These are phyloP conservation scores for Castor canadensis DNA, from an alignment of 2,113 vertebrate species.

Conservation along the genomic window DNA sequence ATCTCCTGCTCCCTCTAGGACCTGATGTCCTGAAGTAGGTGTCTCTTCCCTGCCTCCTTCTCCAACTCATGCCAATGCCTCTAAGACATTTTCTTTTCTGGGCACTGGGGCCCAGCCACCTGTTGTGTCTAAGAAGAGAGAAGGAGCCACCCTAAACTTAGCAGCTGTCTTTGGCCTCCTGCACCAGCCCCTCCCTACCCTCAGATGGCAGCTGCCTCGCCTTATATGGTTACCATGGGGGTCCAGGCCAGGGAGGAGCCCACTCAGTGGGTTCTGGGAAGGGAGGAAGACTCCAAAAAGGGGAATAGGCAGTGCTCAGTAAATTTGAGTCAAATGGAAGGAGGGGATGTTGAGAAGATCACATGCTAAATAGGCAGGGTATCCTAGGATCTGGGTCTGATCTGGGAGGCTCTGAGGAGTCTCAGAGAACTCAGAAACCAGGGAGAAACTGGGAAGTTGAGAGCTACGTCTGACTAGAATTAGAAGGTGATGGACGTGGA, in stretches of 20 bases:
- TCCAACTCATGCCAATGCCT: constrained; percentile 66
- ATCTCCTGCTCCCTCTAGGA: constrained; percentile 46
- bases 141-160: constrained; percentile 80
- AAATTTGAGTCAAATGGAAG: constrained; percentile 76
- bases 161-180: constrained; percentile 69
- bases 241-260: constrained; percentile 29
- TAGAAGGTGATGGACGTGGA: constrained; percentile 14
- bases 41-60: constrained; percentile 3
- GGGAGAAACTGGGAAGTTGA: background rate
- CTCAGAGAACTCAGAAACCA: constrained; percentile 18
- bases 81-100: constrained; percentile 82
- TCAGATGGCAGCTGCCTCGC: constrained; percentile 55
- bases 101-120: constrained; percentile 74
- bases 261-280: constrained; percentile 55
- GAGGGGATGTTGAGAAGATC: constrained; percentile 79
- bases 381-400: background rate
- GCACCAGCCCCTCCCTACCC: constrained; percentile 37
- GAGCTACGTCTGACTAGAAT: background rate
- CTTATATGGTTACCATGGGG: constrained; percentile 74
- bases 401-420: background rate
- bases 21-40: constrained; percentile 56
- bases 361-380: background rate
- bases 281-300: constrained; percentile 43
- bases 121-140: constrained; percentile 76
- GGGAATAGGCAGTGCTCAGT: background rate